Percentiles rank a stretch among this genome's conserved stretches.
Evolutionary conservation across 1,140 invertebrate genomes (phyloP).

Genomic region (Wiebesia pumilae): DNA sequence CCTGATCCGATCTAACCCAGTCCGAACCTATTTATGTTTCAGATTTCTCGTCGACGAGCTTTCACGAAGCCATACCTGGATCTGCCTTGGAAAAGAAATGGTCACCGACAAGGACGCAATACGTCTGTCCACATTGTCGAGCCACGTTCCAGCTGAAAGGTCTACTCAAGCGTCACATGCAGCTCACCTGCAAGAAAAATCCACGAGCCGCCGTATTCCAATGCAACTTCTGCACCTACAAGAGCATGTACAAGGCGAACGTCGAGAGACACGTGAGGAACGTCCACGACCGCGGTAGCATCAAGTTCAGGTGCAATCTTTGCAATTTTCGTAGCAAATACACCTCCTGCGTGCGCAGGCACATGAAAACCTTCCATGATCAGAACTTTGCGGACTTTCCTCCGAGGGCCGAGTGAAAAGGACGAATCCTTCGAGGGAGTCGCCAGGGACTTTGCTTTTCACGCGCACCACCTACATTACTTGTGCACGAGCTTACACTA

Average conservation of each 20-base stretch:
- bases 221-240: constrained; percentile 68
- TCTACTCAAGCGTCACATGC: constrained; percentile 70
- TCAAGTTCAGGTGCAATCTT: constrained; percentile 69
- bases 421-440: not conserved
- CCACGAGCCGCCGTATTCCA: constrained; percentile 61
- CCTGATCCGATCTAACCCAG: not conserved
- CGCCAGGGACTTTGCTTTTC: too few species aligned
- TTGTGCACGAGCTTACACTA: too few species aligned
- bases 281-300: constrained; percentile 63
- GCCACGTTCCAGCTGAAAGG: constrained; percentile 68
- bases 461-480: not conserved
- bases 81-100: not conserved
- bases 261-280: constrained; percentile 69
- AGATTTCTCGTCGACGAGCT: not conserved
- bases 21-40: constrained; percentile 27
- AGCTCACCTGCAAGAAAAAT: constrained; percentile 69
- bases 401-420: not conserved
- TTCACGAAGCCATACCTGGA: not conserved
- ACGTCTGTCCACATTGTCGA: constrained; percentile 69
- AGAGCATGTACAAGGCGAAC: constrained; percentile 69
- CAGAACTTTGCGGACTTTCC: not conserved
- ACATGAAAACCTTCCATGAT: constrained; percentile 67
- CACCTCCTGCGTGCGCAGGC: constrained; percentile 67
- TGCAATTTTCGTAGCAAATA: constrained; percentile 71
- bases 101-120: not conserved